Base-by-base conservation (phyloP, 2,113 vertebrate genomes). In the Dolichallabes microphthalmus region DNA sequence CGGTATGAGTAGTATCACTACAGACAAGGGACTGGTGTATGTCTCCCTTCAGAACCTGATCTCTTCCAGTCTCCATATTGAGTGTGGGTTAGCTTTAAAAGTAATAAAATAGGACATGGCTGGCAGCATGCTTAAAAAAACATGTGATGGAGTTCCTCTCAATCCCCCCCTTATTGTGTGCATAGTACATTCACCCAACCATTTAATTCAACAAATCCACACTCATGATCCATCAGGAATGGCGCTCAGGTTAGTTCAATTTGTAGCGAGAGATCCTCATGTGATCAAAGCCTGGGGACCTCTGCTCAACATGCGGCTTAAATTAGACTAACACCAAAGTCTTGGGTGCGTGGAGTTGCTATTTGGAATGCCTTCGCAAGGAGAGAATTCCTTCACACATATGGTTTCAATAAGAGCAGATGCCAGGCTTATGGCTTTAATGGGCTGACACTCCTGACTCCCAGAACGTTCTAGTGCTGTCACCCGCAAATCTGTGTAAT, bases 171-270 rank as follows among this genome's bases (percentile, higher is more conserved):
- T 97, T 98, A 98, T 98, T 96, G 97, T 98, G 97, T 98, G 95
- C 95, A 96, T 96, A 95, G 96, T 95, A 95, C 93, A 95, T 97
- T 97, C 97, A 98, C 98, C 96, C 95, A 97, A 97, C 96, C 98
- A 95, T 98, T 99, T 98, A 99, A 99, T 99, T 98, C 97, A 97
- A 98, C 98, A 99, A 99, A 99, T 99, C 97, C 97, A 97, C 92
- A 95, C 96, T 97, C 96, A 96, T 98, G 97, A 98, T 98, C 96
- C 96, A 95, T 96, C 95, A 97, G 96, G 97, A 98, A 97, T 93
- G 91, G 94, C 96, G 96, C 95, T 95, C 95, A 96, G 96, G 96
- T 98, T 98, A 96, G 96, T 99, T 99, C 98, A 99, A 99, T 99
- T 99, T 99, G 98, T 99, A 98, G 96, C 96, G 96, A 99, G 97